Percentiles rank a stretch among this genome's conserved stretches.
phyloP scores from a whole-genome alignment of 2,113 vertebrate genomes.

The Ophthalmolycus amberensis region DNA sequence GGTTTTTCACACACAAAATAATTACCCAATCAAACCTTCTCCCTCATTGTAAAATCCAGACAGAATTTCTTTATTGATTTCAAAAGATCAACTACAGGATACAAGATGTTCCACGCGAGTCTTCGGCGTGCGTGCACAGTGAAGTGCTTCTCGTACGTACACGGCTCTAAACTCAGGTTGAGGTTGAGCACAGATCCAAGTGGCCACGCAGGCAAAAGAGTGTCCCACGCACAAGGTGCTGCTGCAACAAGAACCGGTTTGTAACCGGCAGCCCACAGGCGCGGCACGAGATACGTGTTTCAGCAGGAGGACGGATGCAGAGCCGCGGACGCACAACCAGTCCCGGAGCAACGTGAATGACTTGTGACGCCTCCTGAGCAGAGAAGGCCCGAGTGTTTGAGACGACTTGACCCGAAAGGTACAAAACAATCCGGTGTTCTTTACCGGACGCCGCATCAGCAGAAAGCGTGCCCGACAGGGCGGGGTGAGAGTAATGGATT shows the following conservation, averaged over 20 bases:
- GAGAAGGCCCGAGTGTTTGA: neutral
- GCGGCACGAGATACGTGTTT: conserved; percentile 20
- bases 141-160: neutral
- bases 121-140: neutral
- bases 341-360: too few species aligned
- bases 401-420: conserved; percentile 19
- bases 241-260: conserved; percentile 4
- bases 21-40: neutral
- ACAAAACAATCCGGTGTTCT: conserved; percentile 19
- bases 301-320: neutral
- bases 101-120: neutral
- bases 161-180: neutral
- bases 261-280: neutral
- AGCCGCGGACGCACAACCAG: too few species aligned
- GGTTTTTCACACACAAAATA: neutral
- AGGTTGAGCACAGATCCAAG: neutral
- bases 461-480: conserved; percentile 51
- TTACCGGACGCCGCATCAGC: conserved; percentile 41
- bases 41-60: neutral
- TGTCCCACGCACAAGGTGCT: neutral
- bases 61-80: neutral
- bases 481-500: conserved; percentile 46
- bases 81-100: neutral
- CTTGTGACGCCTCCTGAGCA: neutral
- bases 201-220: neutral